Evolutionary conservation across 2,113 vertebrate species (phyloP), one percentile per base, ranked within the genome.

Genomic region (Megalops atlanticus): DNA sequence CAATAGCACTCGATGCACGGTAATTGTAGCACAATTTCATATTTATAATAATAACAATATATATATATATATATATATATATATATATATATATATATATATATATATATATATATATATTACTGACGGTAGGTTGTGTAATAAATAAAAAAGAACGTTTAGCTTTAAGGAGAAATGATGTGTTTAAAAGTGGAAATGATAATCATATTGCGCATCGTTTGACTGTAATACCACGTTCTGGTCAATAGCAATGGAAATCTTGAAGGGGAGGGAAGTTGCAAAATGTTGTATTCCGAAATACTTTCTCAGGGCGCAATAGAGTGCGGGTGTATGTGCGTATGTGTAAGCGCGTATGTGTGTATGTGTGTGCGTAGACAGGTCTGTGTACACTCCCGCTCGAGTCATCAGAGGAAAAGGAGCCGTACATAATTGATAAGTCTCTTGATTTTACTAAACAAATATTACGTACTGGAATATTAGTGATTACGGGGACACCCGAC

Each of bases 391-490:
- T 36, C 31, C 21, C 52, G 72, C 71, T 12, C 24, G 14, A 43
- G 72, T 74, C 72, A 41, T 41, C 72, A 41, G 78, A 79, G 69
- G 40, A 47, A 33, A 49, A 70, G 73, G 45, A 70, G 5, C 27
- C 16, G 68, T 52, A 38, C 74, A 73, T 82, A 82, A 79, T 78
- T 75, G 83, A 85, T 52, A 79, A 43, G 82, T 86, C 86, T 85
- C 81, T 52, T 86, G 77, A 86, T 91, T 91, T 90, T 83, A 88
- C 81, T 84, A 81, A 80, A 87, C 85, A 87, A 86, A 88, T 86
- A 87, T 90, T 88, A 91, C 90, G 89, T 78, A 88, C 84, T 75
- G 82, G 84, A 82, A 78, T 81, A 36, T 73, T 76, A 82, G 76
- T 49, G 81, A 88, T 90, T 87, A 86, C 82, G 78, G 80, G 39